These are phyloP conservation scores for Asbolus verrucosus DNA, from an alignment of 1,140 invertebrate genomes.

Conservation along the genomic window DNA sequence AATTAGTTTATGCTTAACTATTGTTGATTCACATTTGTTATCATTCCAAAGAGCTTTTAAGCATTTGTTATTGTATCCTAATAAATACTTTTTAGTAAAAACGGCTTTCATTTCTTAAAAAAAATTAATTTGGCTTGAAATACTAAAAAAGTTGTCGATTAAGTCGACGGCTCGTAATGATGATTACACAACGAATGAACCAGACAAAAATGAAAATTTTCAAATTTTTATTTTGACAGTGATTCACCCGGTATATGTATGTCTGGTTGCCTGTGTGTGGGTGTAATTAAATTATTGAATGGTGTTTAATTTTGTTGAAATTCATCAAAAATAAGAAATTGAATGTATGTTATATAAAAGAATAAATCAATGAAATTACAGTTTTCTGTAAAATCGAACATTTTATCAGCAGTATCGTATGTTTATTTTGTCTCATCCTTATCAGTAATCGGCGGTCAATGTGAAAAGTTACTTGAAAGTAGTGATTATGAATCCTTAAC, in stretches of 20 bases:
- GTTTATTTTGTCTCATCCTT: slow-evolving; percentile 14
- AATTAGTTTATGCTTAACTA: background rate
- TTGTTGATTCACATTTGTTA: background rate
- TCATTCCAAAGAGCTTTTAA: slow-evolving; percentile 13
- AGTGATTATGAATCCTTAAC: slow-evolving; percentile 8
- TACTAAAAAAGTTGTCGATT: too few species aligned
- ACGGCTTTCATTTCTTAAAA: too few species aligned
- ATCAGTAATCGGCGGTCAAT: slow-evolving; percentile 26
- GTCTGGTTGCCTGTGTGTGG: background rate
- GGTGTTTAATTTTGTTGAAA: background rate
- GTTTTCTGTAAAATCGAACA: slow-evolving; percentile 9
- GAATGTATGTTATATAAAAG: background rate
- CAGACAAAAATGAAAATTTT: too few species aligned
- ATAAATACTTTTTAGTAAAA: too few species aligned
- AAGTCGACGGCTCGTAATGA: too few species aligned
- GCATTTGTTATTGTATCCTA: slow-evolving; percentile 2
- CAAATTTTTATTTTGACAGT: too few species aligned
- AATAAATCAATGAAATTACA: slow-evolving; percentile 1
- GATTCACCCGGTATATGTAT: too few species aligned
- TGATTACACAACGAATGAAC: too few species aligned
- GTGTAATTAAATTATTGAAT: background rate
- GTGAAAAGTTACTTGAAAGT: slow-evolving; percentile 20
- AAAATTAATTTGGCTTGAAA: too few species aligned
- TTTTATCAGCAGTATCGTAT: background rate
- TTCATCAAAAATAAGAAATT: background rate